These are phyloP conservation scores for Acanthoscelides obtectus DNA, from an alignment of 2,888 invertebrate genomes.

Conservation along the genomic window DNA sequence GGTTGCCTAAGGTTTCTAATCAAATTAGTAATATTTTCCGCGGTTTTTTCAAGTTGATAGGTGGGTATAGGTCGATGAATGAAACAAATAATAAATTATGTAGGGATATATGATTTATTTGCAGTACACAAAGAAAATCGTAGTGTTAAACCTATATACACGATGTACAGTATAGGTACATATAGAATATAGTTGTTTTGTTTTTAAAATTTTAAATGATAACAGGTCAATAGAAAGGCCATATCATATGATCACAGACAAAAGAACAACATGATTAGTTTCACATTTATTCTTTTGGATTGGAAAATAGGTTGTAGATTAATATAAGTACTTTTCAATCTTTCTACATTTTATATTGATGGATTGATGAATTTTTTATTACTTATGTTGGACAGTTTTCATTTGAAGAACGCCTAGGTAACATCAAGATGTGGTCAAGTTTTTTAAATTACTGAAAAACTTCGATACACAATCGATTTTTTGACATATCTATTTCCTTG, in stretches of 20 bases:
- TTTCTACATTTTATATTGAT: no score
- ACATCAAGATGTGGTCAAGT: no score
- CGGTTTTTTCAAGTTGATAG: no score
- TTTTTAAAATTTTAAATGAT: background rate
- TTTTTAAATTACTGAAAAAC: no score
- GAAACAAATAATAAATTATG: background rate
- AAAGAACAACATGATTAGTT: background rate
- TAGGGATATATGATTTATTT: slow-evolving; percentile 27
- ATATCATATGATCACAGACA: background rate
- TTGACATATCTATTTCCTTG: background rate
- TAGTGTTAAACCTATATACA: slow-evolving; percentile 23
- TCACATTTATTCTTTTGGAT: background rate
- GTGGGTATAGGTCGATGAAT: no score
- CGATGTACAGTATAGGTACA: slow-evolving; percentile 11
- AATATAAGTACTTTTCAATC: background rate
- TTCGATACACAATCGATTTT: no score
- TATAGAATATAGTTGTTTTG: slow-evolving; percentile 2
- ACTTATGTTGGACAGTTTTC: no score
- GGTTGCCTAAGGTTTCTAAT: no score
- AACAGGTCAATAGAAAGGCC: background rate
- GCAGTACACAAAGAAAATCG: slow-evolving; percentile 35
- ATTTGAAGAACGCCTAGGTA: no score
- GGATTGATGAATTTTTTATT: no score
- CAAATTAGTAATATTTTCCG: no score
- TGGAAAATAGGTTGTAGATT: background rate